These are phyloP conservation scores for Synergus japonicus DNA, from an alignment of 2,888 invertebrate genomes.

Conservation along the genomic window DNA sequence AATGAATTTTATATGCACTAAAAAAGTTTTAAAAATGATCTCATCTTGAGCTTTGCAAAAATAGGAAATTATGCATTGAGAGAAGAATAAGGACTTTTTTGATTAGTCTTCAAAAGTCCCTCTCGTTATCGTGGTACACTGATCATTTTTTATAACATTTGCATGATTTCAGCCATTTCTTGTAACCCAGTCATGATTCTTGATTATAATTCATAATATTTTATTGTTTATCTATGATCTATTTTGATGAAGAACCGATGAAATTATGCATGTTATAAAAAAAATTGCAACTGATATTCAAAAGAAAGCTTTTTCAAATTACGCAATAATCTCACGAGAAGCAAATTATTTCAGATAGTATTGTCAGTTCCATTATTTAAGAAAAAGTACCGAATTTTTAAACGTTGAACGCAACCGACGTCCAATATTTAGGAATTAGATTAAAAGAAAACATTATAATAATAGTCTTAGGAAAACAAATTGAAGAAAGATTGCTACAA, in stretches of 20 bases:
- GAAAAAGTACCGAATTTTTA: constrained; percentile 59
- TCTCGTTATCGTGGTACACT: no score
- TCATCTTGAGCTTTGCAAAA: neutral
- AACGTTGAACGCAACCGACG: constrained; percentile 59
- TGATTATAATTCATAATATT: no score
- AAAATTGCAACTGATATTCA: neutral
- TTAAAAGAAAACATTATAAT: constrained; percentile 5
- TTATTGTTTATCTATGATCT: no score
- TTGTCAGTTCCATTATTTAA: neutral
- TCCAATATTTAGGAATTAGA: constrained; percentile 58
- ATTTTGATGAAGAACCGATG: neutral
- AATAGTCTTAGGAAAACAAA: constrained; percentile 33
- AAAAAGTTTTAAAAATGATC: neutral
- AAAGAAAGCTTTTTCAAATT: neutral
- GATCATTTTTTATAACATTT: no score
- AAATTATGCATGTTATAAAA: neutral
- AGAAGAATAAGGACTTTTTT: no score
- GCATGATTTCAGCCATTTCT: no score
- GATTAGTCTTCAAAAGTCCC: no score
- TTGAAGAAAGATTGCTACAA: constrained; percentile 16
- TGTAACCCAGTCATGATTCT: no score
- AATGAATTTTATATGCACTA: constrained; percentile 19
- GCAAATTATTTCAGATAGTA: constrained; percentile 22
- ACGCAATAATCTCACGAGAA: neutral
- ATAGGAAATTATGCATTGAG: no score